Percentiles rank a stretch among this genome's conserved stretches.
Conservation (phyloP, 2,888 invertebrate species). For the Tortrix viridana region DNA sequence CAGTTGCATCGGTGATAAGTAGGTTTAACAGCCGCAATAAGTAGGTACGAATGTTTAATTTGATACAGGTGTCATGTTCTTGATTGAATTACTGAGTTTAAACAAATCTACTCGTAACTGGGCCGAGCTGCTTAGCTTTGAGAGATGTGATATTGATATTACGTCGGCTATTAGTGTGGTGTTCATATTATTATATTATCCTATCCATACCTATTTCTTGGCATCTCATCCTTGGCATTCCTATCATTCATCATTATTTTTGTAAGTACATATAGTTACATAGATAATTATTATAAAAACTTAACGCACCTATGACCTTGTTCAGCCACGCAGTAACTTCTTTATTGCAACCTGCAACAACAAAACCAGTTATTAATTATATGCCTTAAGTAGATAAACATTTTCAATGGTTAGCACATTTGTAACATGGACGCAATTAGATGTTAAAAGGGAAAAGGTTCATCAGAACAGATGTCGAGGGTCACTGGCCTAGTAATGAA, state of each 20-base stretch:
- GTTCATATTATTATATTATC: too few relatives aligned
- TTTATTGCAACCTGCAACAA: slow-evolving; percentile 70
- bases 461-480: slow-evolving; percentile 56
- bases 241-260: too few relatives aligned
- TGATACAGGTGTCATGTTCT: slow-evolving; percentile 32
- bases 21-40: slow-evolving; percentile 26
- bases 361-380: slow-evolving; percentile 41
- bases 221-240: too few relatives aligned
- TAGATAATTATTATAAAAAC: slow-evolving; percentile 29
- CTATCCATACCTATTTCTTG: too few relatives aligned
- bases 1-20: slow-evolving; percentile 22
- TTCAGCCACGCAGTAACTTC: slow-evolving; percentile 70
- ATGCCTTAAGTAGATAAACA: slow-evolving; percentile 21
- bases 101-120: slow-evolving; percentile 15
- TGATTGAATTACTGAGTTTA: slow-evolving; percentile 15
- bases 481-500: slow-evolving; percentile 60
- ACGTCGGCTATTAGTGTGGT: not conserved
- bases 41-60: slow-evolving; percentile 19
- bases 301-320: slow-evolving; percentile 69
- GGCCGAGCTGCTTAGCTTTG: not conserved
- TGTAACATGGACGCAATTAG: slow-evolving; percentile 16
- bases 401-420: slow-evolving; percentile 21
- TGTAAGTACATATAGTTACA: not conserved
- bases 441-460: slow-evolving; percentile 47
- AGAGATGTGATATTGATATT: not conserved